Base-by-base conservation (phyloP, 2,888 invertebrate genomes). In the Elegia similella region DNA sequence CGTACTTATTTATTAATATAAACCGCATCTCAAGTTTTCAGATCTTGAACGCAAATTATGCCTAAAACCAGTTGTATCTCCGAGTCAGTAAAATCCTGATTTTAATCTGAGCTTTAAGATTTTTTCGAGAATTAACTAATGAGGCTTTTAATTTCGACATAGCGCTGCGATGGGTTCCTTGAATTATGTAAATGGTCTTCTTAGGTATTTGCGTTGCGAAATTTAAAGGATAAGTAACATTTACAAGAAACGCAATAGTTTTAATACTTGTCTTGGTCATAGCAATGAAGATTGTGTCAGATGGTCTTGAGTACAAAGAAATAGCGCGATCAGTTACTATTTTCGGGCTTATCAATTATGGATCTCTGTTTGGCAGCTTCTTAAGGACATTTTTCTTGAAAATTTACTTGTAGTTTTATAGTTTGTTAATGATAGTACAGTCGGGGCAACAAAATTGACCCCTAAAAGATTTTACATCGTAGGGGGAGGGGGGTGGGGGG, bases 181-280 rank as follows among this genome's bases (percentile, higher is more conserved):
- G 54, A 55, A 57, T 47, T 60, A 67, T 62, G 44, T 57, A 55
- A 17, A 53, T 29, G 43, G 23, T 13, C 52, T 44, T 17, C 50
- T 44, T 52, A 46, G 32, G 30, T 52, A 50, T 56, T 56, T 53
- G 59, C 58, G 57, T 63, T 62, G 53, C 56, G 54, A 34, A 52
- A 59, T 59, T 8, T 57, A 43, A 47, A 58, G 60, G 66, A 68
- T 34, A 38, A 15, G 16, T 38, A 10, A 34, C 34, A 32, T 50
- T 38, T 16, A 34, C 10, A 17, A 16, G 34, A 23, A 30, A 15
- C 38, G 17, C 16, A 16, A 34, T 34, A 12, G 12, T 10, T 34
- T 17, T 50, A 12, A 16, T 16, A 17, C 8, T 17, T 15, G 5
- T n/a, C 8, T 62, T 61, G 42, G 23, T 23, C 2, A 23, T 23